Base-by-base conservation (phyloP, 2,888 invertebrate species). In the Tenthredo scrophulariae region DNA sequence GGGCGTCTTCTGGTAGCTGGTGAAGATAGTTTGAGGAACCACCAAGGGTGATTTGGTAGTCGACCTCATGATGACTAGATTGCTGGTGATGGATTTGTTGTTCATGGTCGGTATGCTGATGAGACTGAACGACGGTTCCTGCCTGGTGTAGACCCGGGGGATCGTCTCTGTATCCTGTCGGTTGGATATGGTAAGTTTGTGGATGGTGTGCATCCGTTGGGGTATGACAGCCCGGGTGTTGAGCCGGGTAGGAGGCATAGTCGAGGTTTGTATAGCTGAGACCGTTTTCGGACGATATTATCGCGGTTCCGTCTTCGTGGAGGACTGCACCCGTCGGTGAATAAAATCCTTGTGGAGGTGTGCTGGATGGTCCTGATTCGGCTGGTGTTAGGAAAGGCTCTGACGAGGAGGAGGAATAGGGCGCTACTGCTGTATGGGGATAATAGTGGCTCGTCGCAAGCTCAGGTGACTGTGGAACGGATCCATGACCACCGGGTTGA, bases 241-340 rank as follows among this genome's bases (percentile, higher is more conserved):
- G 94, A 94, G 85, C 94, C 87, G 86, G 95, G 91, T 94, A 92
- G 84, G 93, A 93, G 4, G 95, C 95, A 90, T 97, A 97, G 93
- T 98, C 98, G 89, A 98, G 94, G 92, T 98, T 98, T 0, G 98
- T 98, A 93, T 98, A 98, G 93, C 98, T 97, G 86, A 98, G 94
- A 0, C 98, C 98, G 67, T 97, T 96, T 91, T 97, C 97, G 0
- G 97, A 97, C 91, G 96, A 97, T 88, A 98, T 97, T 74, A 97
- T 97, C 18, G 96, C 95, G 3, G 95, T 94, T 0, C 94, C 92
- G 29, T 94, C 94, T 84, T 93, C 92, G 84, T 94, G 90, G 29
- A 91, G 87, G 40, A 94, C 92, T 85, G 94, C 90, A 2, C 90
- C 91, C 85, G 92, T 88, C 87, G 92, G 89, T 1, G 92, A 89